Conservation (phyloP, 2,797 vertebrate genomes). For the Sebastes glaucus region DNA sequence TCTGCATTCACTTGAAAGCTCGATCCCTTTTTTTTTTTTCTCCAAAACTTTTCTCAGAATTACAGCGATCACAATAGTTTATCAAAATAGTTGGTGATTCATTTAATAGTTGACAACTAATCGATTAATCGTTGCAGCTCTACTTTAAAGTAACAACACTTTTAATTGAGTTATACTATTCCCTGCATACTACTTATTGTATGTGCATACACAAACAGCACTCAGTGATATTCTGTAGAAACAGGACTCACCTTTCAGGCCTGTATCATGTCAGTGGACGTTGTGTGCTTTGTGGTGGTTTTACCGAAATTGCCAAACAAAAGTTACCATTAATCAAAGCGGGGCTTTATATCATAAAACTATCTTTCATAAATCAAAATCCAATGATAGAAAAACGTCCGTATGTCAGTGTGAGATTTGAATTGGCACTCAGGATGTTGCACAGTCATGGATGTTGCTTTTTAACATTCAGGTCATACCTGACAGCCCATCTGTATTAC, state of each 20-base stretch:
- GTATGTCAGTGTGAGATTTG: background rate
- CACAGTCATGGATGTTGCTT: background rate
- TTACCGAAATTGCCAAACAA: background rate
- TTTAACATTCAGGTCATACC: slow-evolving; percentile 30
- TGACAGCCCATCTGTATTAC: slow-evolving; percentile 12
- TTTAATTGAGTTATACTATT: background rate
- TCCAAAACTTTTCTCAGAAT: no score
- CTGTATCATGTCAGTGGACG: background rate
- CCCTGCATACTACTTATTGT: no score
- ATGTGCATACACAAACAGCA: no score
- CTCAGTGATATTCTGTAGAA: no score
- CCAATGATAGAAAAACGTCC: background rate
- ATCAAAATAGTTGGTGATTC: no score
- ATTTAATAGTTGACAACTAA: no score
- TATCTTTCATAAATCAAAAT: background rate
- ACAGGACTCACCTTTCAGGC: background rate
- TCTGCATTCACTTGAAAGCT: no score
- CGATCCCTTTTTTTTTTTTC: no score
- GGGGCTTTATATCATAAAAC: background rate
- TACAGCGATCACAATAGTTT: no score
- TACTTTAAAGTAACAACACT: background rate
- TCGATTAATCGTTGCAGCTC: background rate
- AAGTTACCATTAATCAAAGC: background rate
- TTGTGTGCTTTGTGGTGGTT: background rate
- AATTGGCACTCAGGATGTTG: background rate